Percentiles rank a stretch among this genome's conserved stretches.
These are phyloP conservation scores for Drosophila pullipes DNA, from an alignment of 2,888 invertebrate genomes.

Conservation along the genomic window DNA sequence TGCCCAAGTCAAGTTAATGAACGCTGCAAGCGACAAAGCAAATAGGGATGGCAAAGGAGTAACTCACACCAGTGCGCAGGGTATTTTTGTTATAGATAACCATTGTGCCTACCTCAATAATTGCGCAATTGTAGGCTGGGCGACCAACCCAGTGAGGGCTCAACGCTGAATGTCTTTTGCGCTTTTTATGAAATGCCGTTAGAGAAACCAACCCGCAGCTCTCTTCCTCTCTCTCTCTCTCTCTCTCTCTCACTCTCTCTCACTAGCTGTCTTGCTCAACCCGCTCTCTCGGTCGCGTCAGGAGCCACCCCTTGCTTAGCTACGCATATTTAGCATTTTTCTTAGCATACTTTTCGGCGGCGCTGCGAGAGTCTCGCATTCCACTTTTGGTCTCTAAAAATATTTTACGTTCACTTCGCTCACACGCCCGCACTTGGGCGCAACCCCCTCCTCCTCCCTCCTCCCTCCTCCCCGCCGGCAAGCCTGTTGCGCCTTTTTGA, in stretches of 20 bases:
- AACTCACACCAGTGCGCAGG: neutral
- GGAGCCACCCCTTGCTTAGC: conserved; percentile 42
- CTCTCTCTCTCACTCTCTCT: neutral
- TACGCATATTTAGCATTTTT: conserved; percentile 49
- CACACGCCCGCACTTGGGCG: conserved; percentile 27
- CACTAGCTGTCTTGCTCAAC: neutral
- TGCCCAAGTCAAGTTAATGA: conserved; percentile 66
- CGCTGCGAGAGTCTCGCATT: conserved; percentile 21
- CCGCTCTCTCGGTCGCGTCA: neutral
- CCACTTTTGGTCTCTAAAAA: conserved; percentile 19
- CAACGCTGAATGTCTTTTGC: conserved; percentile 48
- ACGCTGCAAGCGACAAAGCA: conserved; percentile 33
- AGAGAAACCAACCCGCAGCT: conserved; percentile 28
- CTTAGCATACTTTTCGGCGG: conserved; percentile 65
- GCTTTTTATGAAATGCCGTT: conserved; percentile 39
- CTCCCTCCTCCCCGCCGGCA: neutral
- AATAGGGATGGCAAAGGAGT: conserved; percentile 42
- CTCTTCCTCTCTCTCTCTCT: neutral
- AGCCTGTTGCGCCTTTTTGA: conserved; percentile 64
- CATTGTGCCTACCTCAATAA: conserved; percentile 78
- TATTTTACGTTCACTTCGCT: conserved; percentile 39
- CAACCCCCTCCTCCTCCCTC: neutral
- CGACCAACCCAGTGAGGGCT: conserved; percentile 54
- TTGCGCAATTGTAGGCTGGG: conserved; percentile 59
- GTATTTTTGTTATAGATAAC: conserved; percentile 33